Evolutionary conservation across 2,797 vertebrate genomes (phyloP), one percentile per base, ranked within the genome.

Genomic region (Erethizon dorsatum): DNA sequence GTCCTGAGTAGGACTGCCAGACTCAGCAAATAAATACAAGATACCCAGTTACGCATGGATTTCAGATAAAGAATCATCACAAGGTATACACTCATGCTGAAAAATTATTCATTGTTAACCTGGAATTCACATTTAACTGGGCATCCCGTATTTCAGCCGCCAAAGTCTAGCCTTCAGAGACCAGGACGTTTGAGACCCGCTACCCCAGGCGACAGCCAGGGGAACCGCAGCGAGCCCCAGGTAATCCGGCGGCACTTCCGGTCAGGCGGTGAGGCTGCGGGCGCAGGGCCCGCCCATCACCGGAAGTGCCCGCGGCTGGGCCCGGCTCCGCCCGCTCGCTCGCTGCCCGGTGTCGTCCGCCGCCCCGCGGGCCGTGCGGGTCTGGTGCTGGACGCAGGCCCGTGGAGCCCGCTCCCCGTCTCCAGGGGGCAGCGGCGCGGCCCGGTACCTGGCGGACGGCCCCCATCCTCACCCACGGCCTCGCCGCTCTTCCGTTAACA

Each of bases 401-500:
- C 17, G 59, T 0, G 31, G 28, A 2, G 2, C n/a, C 24, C 10
- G 78, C 41, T 83, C 86, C 71, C 69, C 5, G 61, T 94, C 92
- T 88, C n/a, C 88, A 26, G 95, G 83, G 87, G 91, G 33, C 88
- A 24, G 83, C 61, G 73, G 84, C 6, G 57, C 1, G 26, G 73
- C 56, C 67, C 0, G 26, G 52, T 28, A 24, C 33, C 33, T 20
- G 26, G 56, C 18, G 26, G n/a, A 13, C 61, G 10, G 12, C 67
- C 52, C 11, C n/a, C 37, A 52, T 15, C 45, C 41, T 33, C 84
- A 52, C 71, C 88, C 67, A 50, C 45, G 61, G 63, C 83, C 41
- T 28, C 17, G 31, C 95, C 20, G 92, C 92, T 47, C 95, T 94
- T 90, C 94, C 95, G 83, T 98, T 92, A 59, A 41, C 71, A 73